These are phyloP conservation scores for Cataglyphis altisquamis DNA, from an alignment of 2,888 invertebrate genomes.

Conservation along the genomic window DNA sequence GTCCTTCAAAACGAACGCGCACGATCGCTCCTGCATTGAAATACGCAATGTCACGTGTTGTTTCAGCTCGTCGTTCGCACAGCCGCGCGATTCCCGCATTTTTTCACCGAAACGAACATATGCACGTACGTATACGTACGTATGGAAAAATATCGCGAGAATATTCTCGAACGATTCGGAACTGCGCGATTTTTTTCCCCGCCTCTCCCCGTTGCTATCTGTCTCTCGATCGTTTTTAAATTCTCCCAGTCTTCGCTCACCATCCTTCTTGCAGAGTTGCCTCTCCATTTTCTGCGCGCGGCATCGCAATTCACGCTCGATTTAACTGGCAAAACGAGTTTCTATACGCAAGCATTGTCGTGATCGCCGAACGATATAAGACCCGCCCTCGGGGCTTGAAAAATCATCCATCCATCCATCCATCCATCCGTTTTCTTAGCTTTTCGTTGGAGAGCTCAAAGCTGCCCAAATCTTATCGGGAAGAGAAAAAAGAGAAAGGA, in stretches of 20 bases:
- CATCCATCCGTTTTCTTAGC: constrained; percentile 20
- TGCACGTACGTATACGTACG: constrained; percentile 9
- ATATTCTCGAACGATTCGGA: constrained; percentile 5
- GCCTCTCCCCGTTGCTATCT: neutral
- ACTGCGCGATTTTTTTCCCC: neutral
- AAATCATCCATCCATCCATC: constrained; percentile 6
- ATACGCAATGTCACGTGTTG: constrained; percentile 58
- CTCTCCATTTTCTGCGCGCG: constrained; percentile 35
- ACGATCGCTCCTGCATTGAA: constrained; percentile 61
- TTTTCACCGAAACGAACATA: constrained; percentile 34
- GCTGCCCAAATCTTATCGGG: constrained; percentile 44
- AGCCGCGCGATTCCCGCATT: constrained; percentile 36
- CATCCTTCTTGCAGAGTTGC: neutral
- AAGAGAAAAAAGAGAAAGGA: neutral
- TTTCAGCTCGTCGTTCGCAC: constrained; percentile 57
- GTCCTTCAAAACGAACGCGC: constrained; percentile 49
- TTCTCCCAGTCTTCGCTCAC: neutral
- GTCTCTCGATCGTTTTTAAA: constrained; percentile 48
- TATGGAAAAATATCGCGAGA: constrained; percentile 34
- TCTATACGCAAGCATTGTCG: constrained; percentile 49
- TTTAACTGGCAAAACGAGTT: constrained; percentile 66
- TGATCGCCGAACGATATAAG: constrained; percentile 41
- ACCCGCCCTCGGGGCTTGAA: constrained; percentile 40
- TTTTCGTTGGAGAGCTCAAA: constrained; percentile 40
- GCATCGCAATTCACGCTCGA: constrained; percentile 63